Percentiles rank a stretch among this genome's conserved stretches.
These are phyloP conservation scores for Salvelinus sp. DNA, from an alignment of 2,113 vertebrate species.

Conservation along the genomic window DNA sequence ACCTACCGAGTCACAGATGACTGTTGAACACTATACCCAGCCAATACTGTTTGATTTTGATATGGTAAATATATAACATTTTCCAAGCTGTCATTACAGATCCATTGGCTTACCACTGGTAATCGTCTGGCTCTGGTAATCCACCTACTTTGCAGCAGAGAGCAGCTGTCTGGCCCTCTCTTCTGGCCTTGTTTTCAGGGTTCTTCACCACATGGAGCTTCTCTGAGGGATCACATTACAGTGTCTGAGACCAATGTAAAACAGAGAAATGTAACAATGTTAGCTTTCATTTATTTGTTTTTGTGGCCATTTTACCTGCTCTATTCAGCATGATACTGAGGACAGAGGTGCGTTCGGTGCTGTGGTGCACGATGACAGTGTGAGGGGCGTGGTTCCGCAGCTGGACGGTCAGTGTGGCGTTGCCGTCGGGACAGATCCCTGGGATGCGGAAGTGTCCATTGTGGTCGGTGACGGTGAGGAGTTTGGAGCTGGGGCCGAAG, in stretches of 20 bases:
- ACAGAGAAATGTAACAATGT: not conserved
- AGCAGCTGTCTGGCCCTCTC: constrained; percentile 82
- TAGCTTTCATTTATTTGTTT: not conserved
- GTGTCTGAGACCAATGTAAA: not conserved
- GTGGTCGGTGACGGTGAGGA: constrained; percentile 80
- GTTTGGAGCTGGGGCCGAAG: constrained; percentile 69
- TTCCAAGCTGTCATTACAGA: not conserved
- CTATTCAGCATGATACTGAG: constrained; percentile 82
- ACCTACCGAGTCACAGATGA: constrained; percentile 74
- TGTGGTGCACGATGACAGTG: constrained; percentile 67
- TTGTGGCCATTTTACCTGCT: constrained; percentile 77
- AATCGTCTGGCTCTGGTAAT: constrained; percentile 79
- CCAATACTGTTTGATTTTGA: not conserved
- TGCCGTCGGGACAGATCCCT: constrained; percentile 88
- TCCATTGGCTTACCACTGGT: constrained; percentile 82
- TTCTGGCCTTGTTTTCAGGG: constrained; percentile 83
- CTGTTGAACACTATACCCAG: not conserved
- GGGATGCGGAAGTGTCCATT: constrained; percentile 86
- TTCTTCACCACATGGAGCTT: constrained; percentile 85
- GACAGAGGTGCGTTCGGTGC: constrained; percentile 71
- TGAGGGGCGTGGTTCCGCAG: constrained; percentile 80
- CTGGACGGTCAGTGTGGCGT: constrained; percentile 80
- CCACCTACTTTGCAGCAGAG: constrained; percentile 89
- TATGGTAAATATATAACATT: not conserved
- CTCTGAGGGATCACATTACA: constrained; percentile 66